Percentiles rank a stretch among this genome's conserved stretches.
phyloP scores from a whole-genome alignment of 2,113 vertebrate species.

The Mobula birostris region DNA sequence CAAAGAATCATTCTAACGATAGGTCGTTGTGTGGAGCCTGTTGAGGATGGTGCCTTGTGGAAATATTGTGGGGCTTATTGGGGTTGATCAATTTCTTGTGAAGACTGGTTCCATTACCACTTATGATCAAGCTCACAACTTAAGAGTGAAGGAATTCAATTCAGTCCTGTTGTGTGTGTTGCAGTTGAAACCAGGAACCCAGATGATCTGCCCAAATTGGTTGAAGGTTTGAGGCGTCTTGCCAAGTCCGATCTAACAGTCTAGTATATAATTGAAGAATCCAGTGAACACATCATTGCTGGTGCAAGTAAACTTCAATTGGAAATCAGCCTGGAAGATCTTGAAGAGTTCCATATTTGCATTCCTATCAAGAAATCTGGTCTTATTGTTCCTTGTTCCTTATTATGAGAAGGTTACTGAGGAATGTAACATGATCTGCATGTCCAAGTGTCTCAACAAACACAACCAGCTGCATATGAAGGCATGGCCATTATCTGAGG shows the following conservation, averaged over 20 bases:
- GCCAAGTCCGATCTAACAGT: conserved; percentile 92
- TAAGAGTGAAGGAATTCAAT: conserved; percentile 96
- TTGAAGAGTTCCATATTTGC: conserved; percentile 90
- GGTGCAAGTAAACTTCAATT: conserved; percentile 88
- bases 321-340: conserved; percentile 91
- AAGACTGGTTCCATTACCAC: conserved; percentile 96
- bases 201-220: conserved; percentile 83
- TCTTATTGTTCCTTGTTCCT: conserved; percentile 89
- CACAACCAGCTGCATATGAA: conserved; percentile 96
- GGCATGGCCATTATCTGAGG: conserved; percentile 74
- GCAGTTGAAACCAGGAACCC: conserved; percentile 92
- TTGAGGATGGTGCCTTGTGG: conserved; percentile 90
- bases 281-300: conserved; percentile 89
- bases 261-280: conserved; percentile 92
- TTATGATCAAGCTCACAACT: conserved; percentile 85
- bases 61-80: conserved; percentile 90
- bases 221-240: conserved; percentile 85
- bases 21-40: conserved; percentile 86
- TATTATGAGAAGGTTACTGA: conserved; percentile 84
- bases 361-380: conserved; percentile 97
- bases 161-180: conserved; percentile 87
- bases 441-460: conserved; percentile 96
- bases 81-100: conserved; percentile 86
- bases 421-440: conserved; percentile 70
- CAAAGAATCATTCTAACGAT: conserved; percentile 98